Base-by-base conservation (phyloP, 64 coral and sea anemone species). In the Dendronephthya gigantea region DNA sequence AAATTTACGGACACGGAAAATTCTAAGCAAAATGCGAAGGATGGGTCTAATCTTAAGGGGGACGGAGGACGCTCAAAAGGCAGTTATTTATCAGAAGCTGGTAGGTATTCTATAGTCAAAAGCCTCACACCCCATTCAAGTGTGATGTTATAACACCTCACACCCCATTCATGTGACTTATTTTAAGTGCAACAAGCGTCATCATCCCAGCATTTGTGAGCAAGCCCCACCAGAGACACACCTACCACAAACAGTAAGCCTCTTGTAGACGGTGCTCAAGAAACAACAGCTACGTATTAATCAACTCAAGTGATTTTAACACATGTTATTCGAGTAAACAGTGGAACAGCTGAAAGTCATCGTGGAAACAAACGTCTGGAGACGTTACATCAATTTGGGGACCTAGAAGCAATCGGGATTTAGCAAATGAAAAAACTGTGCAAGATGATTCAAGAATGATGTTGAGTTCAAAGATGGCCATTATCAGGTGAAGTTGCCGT, bases 351-450 rank as follows among this genome's bases (percentile, higher is more conserved):
- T 66, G 29, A 58, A 9, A 32, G 17, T 65, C 45, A 40, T 29
- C 34, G 56, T 84, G 85, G 48, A 47, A 62, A 83, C n/a, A 70
- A 28, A 48, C 27, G 86, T 30, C 14, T 85, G 45, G 68, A 89
- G 0, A 56, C 40, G 45, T 39, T 92, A 32, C 32, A 59, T 28
- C 75, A 89, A 41, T 86, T 92, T 41, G 89, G 83, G 84, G 84
- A 89, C 40, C 56, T 83, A 4, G 87, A 89, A n/a, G 84, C 83
- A 9, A 86, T 92, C 17, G 83, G 91, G 68, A 92, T 92, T 35
- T 74, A 12, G 39, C 85, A 27, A 48, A 72, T 35, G 37, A 86
- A 89, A 23, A 83, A 33, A 65, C 87, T 41, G 58, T 88, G 19
- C 48, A 86, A 49, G 76, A 89, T 55, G 82, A 72, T 89, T 93